Evolutionary conservation across 2,888 invertebrate genomes (phyloP).

Genomic region (Junonia oenone): DNA sequence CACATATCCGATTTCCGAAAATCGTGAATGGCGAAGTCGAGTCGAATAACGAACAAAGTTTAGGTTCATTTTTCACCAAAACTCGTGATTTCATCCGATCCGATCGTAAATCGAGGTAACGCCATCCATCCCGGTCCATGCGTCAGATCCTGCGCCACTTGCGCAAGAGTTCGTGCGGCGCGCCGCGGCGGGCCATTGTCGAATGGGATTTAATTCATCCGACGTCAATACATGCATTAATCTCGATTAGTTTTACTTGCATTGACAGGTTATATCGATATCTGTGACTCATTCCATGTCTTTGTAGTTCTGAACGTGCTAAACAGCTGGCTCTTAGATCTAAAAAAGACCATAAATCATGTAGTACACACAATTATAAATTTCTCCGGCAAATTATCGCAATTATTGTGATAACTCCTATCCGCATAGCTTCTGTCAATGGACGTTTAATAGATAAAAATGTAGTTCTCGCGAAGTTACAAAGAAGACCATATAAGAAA

Average conservation of each 20-base stretch:
- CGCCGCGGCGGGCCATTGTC: slow-evolving; percentile 30
- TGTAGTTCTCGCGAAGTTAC: neutral
- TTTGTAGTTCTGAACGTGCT: neutral
- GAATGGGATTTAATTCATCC: slow-evolving; percentile 31
- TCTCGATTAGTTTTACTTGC: slow-evolving; percentile 32
- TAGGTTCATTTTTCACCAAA: slow-evolving; percentile 36
- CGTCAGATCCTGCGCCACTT: slow-evolving; percentile 33
- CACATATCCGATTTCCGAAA: slow-evolving; percentile 21
- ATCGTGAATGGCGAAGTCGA: slow-evolving; percentile 22
- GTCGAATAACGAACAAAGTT: slow-evolving; percentile 18
- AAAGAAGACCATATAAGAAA: neutral
- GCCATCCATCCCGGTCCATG: slow-evolving; percentile 37
- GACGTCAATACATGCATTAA: slow-evolving; percentile 30
- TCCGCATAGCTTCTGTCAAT: neutral
- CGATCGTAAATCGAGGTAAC: slow-evolving; percentile 34
- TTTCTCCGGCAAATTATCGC: neutral
- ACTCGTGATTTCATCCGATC: slow-evolving; percentile 41
- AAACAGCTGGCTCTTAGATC: neutral
- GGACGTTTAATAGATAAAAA: neutral
- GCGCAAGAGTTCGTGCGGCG: slow-evolving; percentile 47
- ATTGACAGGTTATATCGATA: neutral
- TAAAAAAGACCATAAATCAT: neutral
- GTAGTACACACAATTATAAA: neutral
- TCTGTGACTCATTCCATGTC: neutral
- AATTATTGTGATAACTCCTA: neutral